Evolutionary conservation across 1,140 invertebrate species (phyloP).

Genomic region (Atta texana): DNA sequence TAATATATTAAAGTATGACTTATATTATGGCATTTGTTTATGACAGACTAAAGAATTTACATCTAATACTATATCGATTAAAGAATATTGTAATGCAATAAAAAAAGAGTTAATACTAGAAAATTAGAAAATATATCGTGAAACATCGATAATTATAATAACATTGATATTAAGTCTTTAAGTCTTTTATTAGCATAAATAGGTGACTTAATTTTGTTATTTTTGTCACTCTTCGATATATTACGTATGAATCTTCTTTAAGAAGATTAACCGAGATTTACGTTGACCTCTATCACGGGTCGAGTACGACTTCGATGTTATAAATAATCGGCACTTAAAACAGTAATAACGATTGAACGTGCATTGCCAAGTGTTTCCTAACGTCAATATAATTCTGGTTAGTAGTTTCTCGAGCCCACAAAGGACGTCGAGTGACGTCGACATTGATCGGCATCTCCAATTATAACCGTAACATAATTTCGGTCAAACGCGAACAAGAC

Average conservation of each 20-base stretch:
- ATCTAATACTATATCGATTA: neutral
- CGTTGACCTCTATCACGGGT: neutral
- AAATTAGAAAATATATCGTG: neutral
- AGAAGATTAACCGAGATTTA: conserved; percentile 13
- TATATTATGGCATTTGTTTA: neutral
- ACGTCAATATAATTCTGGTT: conserved; percentile 61
- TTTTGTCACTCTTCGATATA: neutral
- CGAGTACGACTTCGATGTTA: conserved; percentile 64
- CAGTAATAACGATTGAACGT: conserved; percentile 74
- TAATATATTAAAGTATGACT: neutral
- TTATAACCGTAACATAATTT: conserved; percentile 59
- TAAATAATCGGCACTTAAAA: conserved; percentile 77
- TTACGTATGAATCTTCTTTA: neutral
- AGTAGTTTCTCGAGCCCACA: conserved; percentile 2
- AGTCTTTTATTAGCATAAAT: neutral
- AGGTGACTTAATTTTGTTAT: neutral
- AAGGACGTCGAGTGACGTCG: conserved; percentile 25
- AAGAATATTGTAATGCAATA: neutral
- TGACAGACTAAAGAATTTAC: neutral
- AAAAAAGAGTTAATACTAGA: neutral
- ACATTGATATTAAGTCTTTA: neutral
- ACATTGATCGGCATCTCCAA: conserved; percentile 41
- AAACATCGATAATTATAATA: neutral
- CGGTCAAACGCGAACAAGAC: neutral
- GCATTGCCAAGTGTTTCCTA: conserved; percentile 80